A percentile compares a stretch with the other conserved stretches of the same genome.
phyloP scores from a whole-genome alignment of 2,113 vertebrate genomes.

The Emydura subglobosa region DNA sequence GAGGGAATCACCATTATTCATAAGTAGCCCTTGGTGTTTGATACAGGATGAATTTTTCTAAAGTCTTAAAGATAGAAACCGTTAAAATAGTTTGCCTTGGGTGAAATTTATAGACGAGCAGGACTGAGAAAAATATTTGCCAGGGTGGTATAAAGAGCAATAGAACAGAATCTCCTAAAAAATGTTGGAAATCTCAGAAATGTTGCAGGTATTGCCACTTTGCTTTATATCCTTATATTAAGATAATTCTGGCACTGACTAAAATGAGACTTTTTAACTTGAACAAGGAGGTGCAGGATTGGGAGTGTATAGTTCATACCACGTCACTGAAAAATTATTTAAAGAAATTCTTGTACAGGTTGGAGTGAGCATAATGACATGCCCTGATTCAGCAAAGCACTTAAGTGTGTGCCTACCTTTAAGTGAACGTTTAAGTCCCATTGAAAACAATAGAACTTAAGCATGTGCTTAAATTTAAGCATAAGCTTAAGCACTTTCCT shows the following conservation, averaged over 20 bases:
- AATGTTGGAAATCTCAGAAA: not conserved
- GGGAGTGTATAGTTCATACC: not conserved
- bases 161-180: not conserved
- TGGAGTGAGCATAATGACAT: not conserved
- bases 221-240: constrained; percentile 4
- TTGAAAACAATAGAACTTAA: not conserved
- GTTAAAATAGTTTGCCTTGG: not conserved
- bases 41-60: not conserved
- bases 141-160: not conserved
- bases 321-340: not conserved
- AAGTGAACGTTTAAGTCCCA: not conserved
- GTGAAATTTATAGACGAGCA: not conserved
- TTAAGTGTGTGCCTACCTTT: not conserved
- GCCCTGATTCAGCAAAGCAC: constrained; percentile 19
- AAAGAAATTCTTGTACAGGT: not conserved
- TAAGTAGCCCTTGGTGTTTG: not conserved
- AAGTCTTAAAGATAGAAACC: not conserved
- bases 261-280: not conserved
- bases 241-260: not conserved
- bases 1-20: not conserved
- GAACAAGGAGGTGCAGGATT: not conserved
- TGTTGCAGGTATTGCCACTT: not conserved
- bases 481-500: not conserved
- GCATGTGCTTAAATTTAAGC: not conserved
- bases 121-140: not conserved